Evolutionary conservation across 2,888 invertebrate genomes (phyloP), one percentile per base, ranked within the genome.

Genomic region (Rugalucina vietnamica): DNA sequence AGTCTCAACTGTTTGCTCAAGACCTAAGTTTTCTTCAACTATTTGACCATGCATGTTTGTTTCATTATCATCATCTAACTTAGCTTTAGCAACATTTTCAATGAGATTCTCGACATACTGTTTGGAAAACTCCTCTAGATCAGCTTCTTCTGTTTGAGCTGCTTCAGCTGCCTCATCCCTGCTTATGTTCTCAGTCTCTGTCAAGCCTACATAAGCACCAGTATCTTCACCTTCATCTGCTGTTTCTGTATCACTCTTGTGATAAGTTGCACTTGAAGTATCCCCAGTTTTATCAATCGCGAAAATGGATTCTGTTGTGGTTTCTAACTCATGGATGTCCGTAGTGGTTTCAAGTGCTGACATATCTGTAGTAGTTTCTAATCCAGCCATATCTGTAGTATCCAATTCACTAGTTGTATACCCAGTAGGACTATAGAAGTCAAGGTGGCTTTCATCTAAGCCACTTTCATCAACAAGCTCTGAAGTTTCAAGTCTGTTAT

Each of bases 401-500:
- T 86, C 86, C 18, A 86, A 49, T 14, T 86, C 86, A 79, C 84
- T 86, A 18, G 86, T 86, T 18, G 86, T 86, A 32, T 86, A 86
- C 5, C 84, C 86, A 49, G 81, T 84, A 14, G 86, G 84, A 57
- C 84, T 84, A 36, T 82, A 79, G 69, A 75, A 71, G n/a, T 39
- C 49, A 32, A 57, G 73, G 50, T 81, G 73, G 36, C 84, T 82
- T 37, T 69, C 29, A 69, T 86, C 84, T 34, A 84, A 29, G 21
- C 79, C 81, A 82, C 79, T 81, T 49, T 84, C 29, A 34, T 65
- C 65, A 34, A 3, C 29, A 34, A 18, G 2, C 3, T 54, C n/a
- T 54, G 54, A 54, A 18, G 18, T 21, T 34, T 18, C 65, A 1
- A 1, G 8, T 65, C 24, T 21, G 34, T 21, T 34, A 34, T 65